Evolutionary conservation across 2,797 vertebrate species (phyloP).

Genomic region (Takifugu ocellatus): DNA sequence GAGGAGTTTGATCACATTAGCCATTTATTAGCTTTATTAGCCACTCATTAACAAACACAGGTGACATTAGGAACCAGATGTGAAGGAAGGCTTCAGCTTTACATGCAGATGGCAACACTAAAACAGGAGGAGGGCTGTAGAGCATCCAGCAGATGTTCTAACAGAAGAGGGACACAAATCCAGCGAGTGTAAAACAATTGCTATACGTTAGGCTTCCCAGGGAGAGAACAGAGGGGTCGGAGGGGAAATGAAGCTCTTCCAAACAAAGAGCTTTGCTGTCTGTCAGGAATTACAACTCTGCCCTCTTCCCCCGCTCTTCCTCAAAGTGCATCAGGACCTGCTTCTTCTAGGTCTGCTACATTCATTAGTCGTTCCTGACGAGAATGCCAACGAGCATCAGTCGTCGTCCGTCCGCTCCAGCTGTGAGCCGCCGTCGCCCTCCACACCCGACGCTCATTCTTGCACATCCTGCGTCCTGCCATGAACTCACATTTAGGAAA

Average conservation of each 20-base stretch:
- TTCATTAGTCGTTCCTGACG: conserved; percentile 53
- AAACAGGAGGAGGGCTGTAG: conserved; percentile 10
- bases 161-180: conserved; percentile 19
- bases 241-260: conserved; percentile 39
- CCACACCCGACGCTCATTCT: neutral
- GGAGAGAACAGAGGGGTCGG: conserved; percentile 32
- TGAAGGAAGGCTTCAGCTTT: conserved; percentile 38
- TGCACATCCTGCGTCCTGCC: neutral
- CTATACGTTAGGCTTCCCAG: conserved; percentile 20
- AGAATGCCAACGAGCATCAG: conserved; percentile 34
- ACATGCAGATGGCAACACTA: conserved; percentile 58
- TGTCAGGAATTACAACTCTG: conserved; percentile 8
- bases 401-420: neutral
- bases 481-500: conserved; percentile 25
- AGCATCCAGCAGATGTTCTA: conserved; percentile 38
- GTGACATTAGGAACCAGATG: conserved; percentile 60
- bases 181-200: conserved; percentile 12
- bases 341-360: conserved; percentile 51
- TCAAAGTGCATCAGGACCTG: conserved; percentile 45
- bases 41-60: conserved; percentile 61
- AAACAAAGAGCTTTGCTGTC: conserved; percentile 39
- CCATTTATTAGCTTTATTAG: conserved; percentile 64
- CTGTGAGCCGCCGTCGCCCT: neutral
- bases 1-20: conserved; percentile 55
- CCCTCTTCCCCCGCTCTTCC: conserved; percentile 18